Percentiles rank a stretch among this genome's conserved stretches.
These are phyloP conservation scores for Spodoptera frugiperda DNA, from an alignment of 1,140 invertebrate species.

Conservation along the genomic window DNA sequence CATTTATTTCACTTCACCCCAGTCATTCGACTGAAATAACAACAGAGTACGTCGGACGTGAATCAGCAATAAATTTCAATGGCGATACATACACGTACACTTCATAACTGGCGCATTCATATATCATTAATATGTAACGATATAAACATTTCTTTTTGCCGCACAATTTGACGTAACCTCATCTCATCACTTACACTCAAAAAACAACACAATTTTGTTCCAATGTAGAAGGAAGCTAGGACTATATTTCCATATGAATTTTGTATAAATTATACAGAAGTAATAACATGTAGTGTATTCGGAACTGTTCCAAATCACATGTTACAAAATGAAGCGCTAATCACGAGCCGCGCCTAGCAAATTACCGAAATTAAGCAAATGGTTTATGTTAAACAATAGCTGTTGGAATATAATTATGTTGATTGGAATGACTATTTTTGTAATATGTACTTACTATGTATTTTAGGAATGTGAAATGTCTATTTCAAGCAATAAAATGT, in stretches of 20 bases:
- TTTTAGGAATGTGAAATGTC: too few species aligned
- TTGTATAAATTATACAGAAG: slow-evolving; percentile 9
- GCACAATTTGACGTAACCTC: slow-evolving; percentile 33
- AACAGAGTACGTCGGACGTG: slow-evolving; percentile 68
- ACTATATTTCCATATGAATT: neutral
- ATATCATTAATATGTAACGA: slow-evolving; percentile 39
- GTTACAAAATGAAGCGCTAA: slow-evolving; percentile 36
- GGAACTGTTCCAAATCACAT: slow-evolving; percentile 36
- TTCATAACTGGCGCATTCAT: slow-evolving; percentile 42
- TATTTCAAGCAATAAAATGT: too few species aligned
- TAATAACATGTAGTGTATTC: slow-evolving; percentile 31
- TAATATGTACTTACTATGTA: neutral
- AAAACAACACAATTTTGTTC: neutral
- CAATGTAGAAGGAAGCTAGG: neutral
- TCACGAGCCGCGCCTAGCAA: slow-evolving; percentile 33
- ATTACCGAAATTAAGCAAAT: slow-evolving; percentile 36
- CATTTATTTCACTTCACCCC: slow-evolving; percentile 84
- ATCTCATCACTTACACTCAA: slow-evolving; percentile 1
- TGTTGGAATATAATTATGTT: slow-evolving; percentile 33
- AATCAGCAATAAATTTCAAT: slow-evolving; percentile 78
- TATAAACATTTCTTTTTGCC: slow-evolving; percentile 33
- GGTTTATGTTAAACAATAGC: slow-evolving; percentile 31
- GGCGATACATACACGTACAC: slow-evolving; percentile 55
- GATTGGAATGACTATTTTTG: slow-evolving; percentile 1
- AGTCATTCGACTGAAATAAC: slow-evolving; percentile 80